Percentiles rank a stretch among this genome's conserved stretches.
Conservation (phyloP, 1,140 invertebrate genomes). For the Orchesella cincta region DNA sequence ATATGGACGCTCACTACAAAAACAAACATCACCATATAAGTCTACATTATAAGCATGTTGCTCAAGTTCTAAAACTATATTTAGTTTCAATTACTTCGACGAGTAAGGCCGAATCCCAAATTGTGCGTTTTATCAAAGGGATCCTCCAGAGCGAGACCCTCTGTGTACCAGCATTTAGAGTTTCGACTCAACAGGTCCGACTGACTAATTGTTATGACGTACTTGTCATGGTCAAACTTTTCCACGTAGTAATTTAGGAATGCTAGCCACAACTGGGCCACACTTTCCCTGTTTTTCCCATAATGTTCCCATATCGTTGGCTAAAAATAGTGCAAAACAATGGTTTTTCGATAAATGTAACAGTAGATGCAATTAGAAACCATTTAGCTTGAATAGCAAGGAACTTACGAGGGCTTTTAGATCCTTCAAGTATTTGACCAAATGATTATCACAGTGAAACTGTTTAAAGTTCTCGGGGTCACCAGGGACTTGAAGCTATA, state of each 20-base stretch:
- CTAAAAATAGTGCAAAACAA: slow-evolving; percentile 48
- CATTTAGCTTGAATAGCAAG: background rate
- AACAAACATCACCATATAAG: slow-evolving; percentile 29
- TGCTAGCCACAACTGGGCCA: slow-evolving; percentile 63
- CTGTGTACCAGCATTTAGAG: slow-evolving; percentile 64
- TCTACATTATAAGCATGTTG: background rate
- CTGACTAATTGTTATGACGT: slow-evolving; percentile 63
- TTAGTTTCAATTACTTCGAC: slow-evolving; percentile 60
- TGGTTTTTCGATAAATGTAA: slow-evolving; percentile 5
- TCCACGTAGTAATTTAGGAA: slow-evolving; percentile 64
- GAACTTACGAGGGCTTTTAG: background rate
- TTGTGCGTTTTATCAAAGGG: slow-evolving; percentile 67
- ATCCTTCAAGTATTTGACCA: slow-evolving; percentile 16
- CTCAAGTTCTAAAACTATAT: background rate
- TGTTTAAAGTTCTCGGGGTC: slow-evolving; percentile 8
- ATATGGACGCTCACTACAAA: slow-evolving; percentile 64
- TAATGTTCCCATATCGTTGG: slow-evolving; percentile 59
- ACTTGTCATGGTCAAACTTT: slow-evolving; percentile 61
- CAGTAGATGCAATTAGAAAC: background rate
- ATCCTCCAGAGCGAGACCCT: slow-evolving; percentile 66
- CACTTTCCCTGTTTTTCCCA: slow-evolving; percentile 59
- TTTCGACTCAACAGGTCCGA: slow-evolving; percentile 58
- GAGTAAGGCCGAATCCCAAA: slow-evolving; percentile 62
- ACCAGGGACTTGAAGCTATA: background rate
- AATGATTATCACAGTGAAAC: slow-evolving; percentile 26